Evolutionary conservation across 2,888 invertebrate species (phyloP).

Genomic region (Drosophila borealis): DNA sequence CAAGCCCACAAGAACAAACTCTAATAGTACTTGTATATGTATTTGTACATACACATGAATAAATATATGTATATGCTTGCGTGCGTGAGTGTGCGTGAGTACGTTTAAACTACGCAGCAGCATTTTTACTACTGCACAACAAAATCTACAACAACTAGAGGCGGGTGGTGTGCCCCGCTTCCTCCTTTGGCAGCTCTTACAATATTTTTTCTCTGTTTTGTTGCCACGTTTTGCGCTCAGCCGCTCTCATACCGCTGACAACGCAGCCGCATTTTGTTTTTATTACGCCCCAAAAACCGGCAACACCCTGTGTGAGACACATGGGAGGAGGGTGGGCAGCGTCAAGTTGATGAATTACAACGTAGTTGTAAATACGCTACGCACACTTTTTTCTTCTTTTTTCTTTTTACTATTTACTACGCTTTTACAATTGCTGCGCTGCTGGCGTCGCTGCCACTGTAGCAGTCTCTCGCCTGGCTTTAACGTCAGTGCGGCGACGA

Average conservation of each 20-base stretch:
- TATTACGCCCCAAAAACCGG: slow-evolving; percentile 46
- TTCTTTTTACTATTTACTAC: slow-evolving; percentile 60
- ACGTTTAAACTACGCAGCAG: slow-evolving; percentile 74
- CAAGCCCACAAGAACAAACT: slow-evolving; percentile 29
- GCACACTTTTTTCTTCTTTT: slow-evolving; percentile 26
- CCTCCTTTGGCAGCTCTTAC: slow-evolving; percentile 25
- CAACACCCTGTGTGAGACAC: slow-evolving; percentile 35
- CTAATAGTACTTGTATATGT: slow-evolving; percentile 30
- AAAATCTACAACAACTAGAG: slow-evolving; percentile 25
- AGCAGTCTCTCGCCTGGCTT: slow-evolving; percentile 8
- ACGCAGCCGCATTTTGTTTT: slow-evolving; percentile 73
- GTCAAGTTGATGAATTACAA: slow-evolving; percentile 71
- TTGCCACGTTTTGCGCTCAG: slow-evolving; percentile 56
- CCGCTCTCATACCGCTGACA: slow-evolving; percentile 41
- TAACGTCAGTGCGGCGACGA: slow-evolving; percentile 25
- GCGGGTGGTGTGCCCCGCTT: slow-evolving; percentile 36
- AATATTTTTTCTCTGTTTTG: slow-evolving; percentile 46
- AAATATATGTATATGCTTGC: slow-evolving; percentile 6
- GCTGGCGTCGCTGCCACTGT: slow-evolving; percentile 22
- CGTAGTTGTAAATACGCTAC: slow-evolving; percentile 57
- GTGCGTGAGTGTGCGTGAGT: slow-evolving; percentile 32
- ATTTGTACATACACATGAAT: slow-evolving; percentile 20
- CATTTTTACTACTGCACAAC: slow-evolving; percentile 59
- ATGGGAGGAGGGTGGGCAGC: slow-evolving; percentile 2
- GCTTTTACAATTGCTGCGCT: slow-evolving; percentile 54